These are phyloP conservation scores for Drosophila limbata DNA, from an alignment of 2,888 invertebrate species.

Conservation along the genomic window DNA sequence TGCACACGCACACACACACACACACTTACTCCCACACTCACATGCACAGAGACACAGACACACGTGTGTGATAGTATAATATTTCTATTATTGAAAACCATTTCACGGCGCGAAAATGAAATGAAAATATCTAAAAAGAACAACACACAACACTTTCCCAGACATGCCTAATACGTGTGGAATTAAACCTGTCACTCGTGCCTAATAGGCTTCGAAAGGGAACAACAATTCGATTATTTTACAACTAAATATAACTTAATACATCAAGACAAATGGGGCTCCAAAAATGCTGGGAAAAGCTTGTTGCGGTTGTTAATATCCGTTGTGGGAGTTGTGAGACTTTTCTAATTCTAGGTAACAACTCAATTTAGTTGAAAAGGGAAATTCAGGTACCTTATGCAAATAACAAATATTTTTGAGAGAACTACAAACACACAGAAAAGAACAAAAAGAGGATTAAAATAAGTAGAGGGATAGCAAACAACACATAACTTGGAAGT, in stretches of 20 bases:
- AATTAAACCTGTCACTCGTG: conserved; percentile 18
- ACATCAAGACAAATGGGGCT: neutral
- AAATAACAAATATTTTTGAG: too few relatives aligned
- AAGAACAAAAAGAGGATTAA: too few relatives aligned
- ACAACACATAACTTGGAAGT: too few relatives aligned
- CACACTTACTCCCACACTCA: neutral
- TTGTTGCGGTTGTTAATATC: too few relatives aligned
- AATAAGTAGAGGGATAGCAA: too few relatives aligned
- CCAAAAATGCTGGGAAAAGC: too few relatives aligned
- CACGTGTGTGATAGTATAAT: conserved; percentile 29
- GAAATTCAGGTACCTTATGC: too few relatives aligned
- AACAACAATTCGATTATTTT: neutral
- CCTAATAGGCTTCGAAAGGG: conserved; percentile 5
- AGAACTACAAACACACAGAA: too few relatives aligned
- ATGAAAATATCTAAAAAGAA: conserved; percentile 25
- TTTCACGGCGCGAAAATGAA: conserved; percentile 48
- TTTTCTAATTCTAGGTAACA: too few relatives aligned
- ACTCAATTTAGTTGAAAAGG: too few relatives aligned
- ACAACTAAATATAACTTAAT: neutral
- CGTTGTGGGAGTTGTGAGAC: too few relatives aligned
- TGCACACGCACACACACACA: conserved; percentile 12
- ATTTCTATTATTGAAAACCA: conserved; percentile 63
- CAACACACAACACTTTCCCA: conserved; percentile 4
- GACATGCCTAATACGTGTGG: conserved; percentile 15
- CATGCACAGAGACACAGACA: neutral